phyloP scores from a whole-genome alignment of 2,797 vertebrate genomes.

The Tragelaphus eurycerus region DNA sequence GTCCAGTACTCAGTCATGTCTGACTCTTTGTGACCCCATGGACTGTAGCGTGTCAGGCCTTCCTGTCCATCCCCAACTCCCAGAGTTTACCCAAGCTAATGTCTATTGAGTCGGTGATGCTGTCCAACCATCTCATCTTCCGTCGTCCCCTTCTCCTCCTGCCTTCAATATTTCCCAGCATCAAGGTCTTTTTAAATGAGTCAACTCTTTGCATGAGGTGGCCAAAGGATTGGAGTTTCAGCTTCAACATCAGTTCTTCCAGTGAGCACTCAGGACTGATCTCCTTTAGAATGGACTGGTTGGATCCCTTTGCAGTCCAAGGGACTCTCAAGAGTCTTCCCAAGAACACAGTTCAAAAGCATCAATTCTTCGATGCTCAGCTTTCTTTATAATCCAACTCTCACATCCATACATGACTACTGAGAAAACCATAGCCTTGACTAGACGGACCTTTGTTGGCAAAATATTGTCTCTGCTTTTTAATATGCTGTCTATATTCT shows the following conservation, averaged over 20 bases:
- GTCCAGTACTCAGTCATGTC: neutral
- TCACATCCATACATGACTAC: neutral
- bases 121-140: neutral
- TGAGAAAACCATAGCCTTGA: neutral
- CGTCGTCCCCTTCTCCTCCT: neutral
- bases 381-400: neutral
- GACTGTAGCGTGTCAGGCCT: neutral
- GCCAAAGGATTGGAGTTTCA: neutral
- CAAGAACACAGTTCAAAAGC: neutral
- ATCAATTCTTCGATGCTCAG: neutral
- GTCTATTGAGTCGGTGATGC: neutral
- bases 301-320: neutral
- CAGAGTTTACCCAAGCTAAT: neutral
- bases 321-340: neutral
- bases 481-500: neutral
- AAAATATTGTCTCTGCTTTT: neutral
- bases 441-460: neutral
- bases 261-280: neutral
- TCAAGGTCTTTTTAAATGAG: neutral
- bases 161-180: neutral
- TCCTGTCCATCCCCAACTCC: neutral
- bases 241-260: neutral
- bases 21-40: neutral
- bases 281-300: neutral
- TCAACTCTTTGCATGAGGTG: accelerated